phyloP scores from a whole-genome alignment of 2,797 vertebrate species.

The Gallinago stenura region DNA sequence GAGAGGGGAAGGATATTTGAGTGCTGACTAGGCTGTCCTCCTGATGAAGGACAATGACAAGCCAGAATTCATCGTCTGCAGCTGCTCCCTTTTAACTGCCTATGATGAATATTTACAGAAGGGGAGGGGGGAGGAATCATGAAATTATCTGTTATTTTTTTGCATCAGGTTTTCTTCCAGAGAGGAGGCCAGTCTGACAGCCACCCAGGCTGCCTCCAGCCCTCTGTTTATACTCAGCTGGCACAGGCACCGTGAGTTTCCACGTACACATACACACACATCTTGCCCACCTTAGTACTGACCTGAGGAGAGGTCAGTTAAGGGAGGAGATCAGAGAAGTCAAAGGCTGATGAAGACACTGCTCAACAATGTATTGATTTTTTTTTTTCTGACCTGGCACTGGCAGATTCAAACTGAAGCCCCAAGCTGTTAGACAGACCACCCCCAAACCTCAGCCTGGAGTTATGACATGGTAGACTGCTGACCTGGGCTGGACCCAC shows the following conservation, averaged over 20 bases:
- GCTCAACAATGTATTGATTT: neutral
- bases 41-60: neutral
- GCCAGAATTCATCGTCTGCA: neutral
- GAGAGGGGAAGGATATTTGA: neutral
- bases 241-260: neutral
- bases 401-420: neutral
- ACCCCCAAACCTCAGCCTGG: neutral
- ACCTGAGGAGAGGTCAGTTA: neutral
- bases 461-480: neutral
- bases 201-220: neutral
- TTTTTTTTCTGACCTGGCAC: neutral
- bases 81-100: slow-evolving; percentile 17
- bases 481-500: neutral
- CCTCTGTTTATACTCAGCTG: neutral
- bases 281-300: neutral
- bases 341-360: neutral
- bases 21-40: neutral
- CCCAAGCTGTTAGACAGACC: neutral
- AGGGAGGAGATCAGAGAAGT: neutral
- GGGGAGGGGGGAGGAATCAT: neutral
- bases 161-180: neutral
- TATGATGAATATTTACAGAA: slow-evolving; percentile 15
- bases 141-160: neutral
- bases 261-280: neutral
- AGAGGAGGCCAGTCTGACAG: neutral